These are phyloP conservation scores for Ptilodon capucinus DNA, from an alignment of 2,888 invertebrate genomes.

Conservation along the genomic window DNA sequence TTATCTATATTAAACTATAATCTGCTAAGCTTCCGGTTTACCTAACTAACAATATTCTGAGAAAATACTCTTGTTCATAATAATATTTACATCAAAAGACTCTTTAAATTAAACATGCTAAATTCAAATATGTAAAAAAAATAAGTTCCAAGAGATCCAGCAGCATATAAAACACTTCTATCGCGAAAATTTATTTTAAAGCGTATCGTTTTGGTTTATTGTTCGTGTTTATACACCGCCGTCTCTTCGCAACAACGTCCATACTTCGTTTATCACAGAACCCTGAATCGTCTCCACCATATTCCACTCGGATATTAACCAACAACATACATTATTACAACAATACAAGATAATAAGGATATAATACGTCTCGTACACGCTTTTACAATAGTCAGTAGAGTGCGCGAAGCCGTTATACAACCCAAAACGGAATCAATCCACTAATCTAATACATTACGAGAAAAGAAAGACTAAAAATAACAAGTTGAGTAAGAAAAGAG, in stretches of 20 bases:
- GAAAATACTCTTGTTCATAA: slow-evolving; percentile 47
- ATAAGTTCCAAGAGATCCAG: slow-evolving; percentile 40
- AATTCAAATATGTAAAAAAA: slow-evolving; percentile 43
- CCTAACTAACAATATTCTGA: slow-evolving; percentile 45
- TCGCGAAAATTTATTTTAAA: neutral
- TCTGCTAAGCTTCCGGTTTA: slow-evolving; percentile 45
- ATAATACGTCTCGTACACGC: neutral
- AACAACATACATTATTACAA: slow-evolving; percentile 39
- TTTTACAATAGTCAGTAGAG: neutral
- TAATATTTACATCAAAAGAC: slow-evolving; percentile 57
- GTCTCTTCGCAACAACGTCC: slow-evolving; percentile 35
- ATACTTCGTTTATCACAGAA: slow-evolving; percentile 65
- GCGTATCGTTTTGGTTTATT: slow-evolving; percentile 24
- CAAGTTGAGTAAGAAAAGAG: slow-evolving; percentile 32
- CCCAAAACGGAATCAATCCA: slow-evolving; percentile 15
- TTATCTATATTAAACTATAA: slow-evolving; percentile 42
- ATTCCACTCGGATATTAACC: slow-evolving; percentile 40
- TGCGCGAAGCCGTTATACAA: neutral
- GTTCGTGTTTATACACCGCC: slow-evolving; percentile 32
- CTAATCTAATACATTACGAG: slow-evolving; percentile 17
- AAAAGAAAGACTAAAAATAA: slow-evolving; percentile 28
- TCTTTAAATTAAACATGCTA: slow-evolving; percentile 39
- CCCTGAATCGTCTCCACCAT: slow-evolving; percentile 49
- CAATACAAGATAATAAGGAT: slow-evolving; percentile 23
- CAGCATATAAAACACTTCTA: slow-evolving; percentile 34